Base-by-base conservation (phyloP, 2,797 vertebrate genomes). In the Yasuhikotakia modesta region DNA sequence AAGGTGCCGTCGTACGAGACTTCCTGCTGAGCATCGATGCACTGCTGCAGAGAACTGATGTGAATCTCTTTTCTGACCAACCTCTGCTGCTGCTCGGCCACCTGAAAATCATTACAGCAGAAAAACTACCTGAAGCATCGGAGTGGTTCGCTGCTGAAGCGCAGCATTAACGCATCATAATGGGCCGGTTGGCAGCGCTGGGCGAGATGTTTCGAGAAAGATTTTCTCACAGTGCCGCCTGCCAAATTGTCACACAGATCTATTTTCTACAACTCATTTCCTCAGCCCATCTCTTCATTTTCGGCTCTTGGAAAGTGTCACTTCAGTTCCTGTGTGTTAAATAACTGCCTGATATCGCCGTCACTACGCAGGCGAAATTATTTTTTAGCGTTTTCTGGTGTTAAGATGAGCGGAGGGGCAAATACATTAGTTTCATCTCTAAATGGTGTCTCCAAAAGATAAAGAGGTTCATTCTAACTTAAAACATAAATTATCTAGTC, bases 1-100 rank as follows among this genome's bases (percentile, higher is more conserved):
- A 95, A 94, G 75, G 91, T 87, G 0, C 95, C 95, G 0, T 95
- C 92, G 0, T 94, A 94, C 48, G 94, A 92, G 3, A 93, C 88
- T 58, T 94, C 92, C 84, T 94, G 91, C 0, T 92, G 90, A 43
- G 87, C 86, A 19, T 78, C 78, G 66, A 95, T 87, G n/a, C 87
- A 90, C 87, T 92, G 90, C 69, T 93, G 91, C 55, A 95, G 87
- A 12, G 88, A 90, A 80, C 83, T 87, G 61, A 96, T 83, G 0
- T 88, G 84, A 0, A 86, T 79, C 0, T 95, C 94, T 79, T 95
- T 96, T 87, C 93, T 89, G 0, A 84, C 78, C 82, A 95, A 86
- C 13, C 90, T 92, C 46, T 90, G 89, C 74, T 94, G 91, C 83
- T 93, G 24, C 80, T 94, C 92, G 0, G 85, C 70, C 58, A 95